phyloP scores from a whole-genome alignment of 2,888 invertebrate genomes.

The Epinotia brunnichana region DNA sequence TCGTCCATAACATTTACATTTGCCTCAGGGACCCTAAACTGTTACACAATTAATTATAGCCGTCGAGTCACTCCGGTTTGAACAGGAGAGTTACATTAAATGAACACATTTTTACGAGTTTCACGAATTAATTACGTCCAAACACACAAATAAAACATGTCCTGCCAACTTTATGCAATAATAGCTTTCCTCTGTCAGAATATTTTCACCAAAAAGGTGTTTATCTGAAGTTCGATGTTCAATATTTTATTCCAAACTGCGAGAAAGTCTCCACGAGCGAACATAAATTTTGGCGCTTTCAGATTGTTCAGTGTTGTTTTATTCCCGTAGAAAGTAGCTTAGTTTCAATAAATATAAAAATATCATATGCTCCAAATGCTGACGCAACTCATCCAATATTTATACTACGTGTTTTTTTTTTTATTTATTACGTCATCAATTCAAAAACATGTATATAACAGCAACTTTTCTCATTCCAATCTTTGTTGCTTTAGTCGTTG shows the following conservation, averaged over 20 bases:
- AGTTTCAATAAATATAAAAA: conserved; percentile 32
- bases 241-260: conserved; percentile 36
- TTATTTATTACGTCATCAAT: neutral
- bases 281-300: conserved; percentile 31
- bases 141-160: conserved; percentile 19
- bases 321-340: conserved; percentile 9
- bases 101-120: conserved; percentile 30
- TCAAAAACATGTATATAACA: neutral
- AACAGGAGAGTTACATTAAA: conserved; percentile 36
- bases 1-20: too few relatives aligned
- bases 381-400: conserved; percentile 18
- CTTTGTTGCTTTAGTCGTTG: neutral
- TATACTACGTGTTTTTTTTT: too few relatives aligned
- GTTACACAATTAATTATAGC: conserved; percentile 52
- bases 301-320: conserved; percentile 28
- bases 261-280: conserved; percentile 19
- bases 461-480: neutral
- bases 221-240: conserved; percentile 32
- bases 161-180: conserved; percentile 30
- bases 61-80: conserved; percentile 33
- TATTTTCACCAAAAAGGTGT: conserved; percentile 16
- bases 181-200: conserved; percentile 33
- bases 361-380: conserved; percentile 7
- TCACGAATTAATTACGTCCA: conserved; percentile 33
- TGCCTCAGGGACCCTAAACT: neutral